These are phyloP conservation scores for Ataeniobius toweri DNA, from an alignment of 2,797 vertebrate genomes.

Conservation along the genomic window DNA sequence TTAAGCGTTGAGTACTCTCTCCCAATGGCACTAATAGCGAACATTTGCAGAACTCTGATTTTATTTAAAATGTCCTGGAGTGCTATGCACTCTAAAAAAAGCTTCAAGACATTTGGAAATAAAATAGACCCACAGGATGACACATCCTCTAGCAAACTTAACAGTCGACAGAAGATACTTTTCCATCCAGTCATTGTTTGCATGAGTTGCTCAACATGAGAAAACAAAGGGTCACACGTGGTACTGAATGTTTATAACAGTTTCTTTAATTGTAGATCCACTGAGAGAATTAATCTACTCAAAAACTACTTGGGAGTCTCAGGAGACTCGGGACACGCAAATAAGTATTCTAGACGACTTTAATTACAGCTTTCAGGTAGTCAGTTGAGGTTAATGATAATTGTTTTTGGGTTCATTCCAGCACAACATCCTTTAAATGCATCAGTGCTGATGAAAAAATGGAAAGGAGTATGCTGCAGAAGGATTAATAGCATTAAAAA, in stretches of 20 bases:
- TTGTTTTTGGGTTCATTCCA: background rate
- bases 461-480: background rate
- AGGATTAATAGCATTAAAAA: background rate
- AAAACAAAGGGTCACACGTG: background rate
- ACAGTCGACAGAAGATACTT: background rate
- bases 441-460: background rate
- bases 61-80: too few species aligned
- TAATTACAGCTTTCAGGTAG: background rate
- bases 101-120: too few species aligned
- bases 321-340: background rate
- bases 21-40: too few species aligned
- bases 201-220: background rate
- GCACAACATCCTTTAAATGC: background rate
- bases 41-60: too few species aligned
- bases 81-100: too few species aligned
- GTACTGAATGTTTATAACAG: background rate
- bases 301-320: background rate
- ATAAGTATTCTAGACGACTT: background rate
- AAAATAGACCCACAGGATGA: background rate
- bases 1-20: too few species aligned
- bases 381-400: background rate
- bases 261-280: background rate
- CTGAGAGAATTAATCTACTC: background rate
- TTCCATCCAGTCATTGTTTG: background rate
- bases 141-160: background rate